These are phyloP conservation scores for Oplegnathus fasciatus DNA, from an alignment of 2,113 vertebrate genomes.

Conservation along the genomic window DNA sequence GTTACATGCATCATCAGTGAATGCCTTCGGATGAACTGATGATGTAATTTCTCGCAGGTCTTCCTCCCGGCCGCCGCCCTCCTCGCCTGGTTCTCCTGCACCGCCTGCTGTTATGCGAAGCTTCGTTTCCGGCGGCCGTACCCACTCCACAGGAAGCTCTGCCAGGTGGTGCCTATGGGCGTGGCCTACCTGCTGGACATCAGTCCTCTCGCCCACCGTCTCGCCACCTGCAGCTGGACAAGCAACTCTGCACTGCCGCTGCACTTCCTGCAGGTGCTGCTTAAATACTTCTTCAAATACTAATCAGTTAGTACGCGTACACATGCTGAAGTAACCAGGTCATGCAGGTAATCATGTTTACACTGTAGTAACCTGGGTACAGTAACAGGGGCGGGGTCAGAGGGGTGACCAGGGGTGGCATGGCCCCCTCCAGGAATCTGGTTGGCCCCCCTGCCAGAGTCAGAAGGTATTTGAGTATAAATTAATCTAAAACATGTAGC, in stretches of 20 bases:
- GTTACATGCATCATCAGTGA: not conserved
- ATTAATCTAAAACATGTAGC: no score
- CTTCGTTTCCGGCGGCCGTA: slow-evolving; percentile 86
- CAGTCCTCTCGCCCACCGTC: slow-evolving; percentile 87
- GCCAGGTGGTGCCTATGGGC: slow-evolving; percentile 86
- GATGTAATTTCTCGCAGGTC: slow-evolving; percentile 23
- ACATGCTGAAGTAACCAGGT: no score
- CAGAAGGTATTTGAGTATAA: no score
- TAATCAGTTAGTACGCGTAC: no score
- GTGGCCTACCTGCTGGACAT: slow-evolving; percentile 88
- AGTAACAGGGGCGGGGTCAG: no score
- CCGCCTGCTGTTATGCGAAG: slow-evolving; percentile 88
- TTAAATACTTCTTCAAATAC: no score
- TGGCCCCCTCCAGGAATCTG: no score
- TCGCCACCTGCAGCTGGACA: slow-evolving; percentile 81
- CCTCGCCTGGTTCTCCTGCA: slow-evolving; percentile 58
- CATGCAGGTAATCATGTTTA: no score
- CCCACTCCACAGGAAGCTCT: slow-evolving; percentile 87
- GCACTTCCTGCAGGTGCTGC: slow-evolving; percentile 87
- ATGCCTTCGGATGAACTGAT: not conserved
- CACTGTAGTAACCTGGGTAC: no score
- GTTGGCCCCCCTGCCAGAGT: no score
- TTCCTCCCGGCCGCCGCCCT: slow-evolving; percentile 62
- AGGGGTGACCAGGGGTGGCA: no score
- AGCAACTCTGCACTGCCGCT: slow-evolving; percentile 83